phyloP scores from a whole-genome alignment of 2,797 vertebrate species.

The Phrynocephalus forsythii region DNA sequence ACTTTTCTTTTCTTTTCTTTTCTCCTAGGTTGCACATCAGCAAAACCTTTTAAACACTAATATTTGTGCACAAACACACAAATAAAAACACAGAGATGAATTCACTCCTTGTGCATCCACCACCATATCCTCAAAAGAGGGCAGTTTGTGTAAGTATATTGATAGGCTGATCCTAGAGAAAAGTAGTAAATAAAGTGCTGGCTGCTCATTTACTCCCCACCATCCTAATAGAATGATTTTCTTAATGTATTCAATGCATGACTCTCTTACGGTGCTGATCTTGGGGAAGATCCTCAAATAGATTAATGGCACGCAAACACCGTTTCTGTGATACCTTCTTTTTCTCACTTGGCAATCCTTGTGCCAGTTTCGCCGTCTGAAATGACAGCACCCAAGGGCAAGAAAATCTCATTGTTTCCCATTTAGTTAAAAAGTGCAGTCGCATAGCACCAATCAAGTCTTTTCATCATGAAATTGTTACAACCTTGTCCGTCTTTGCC shows the following conservation, averaged over 20 bases:
- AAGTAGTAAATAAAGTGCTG: too few relatives aligned
- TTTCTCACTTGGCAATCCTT: not conserved
- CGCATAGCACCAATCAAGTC: constrained; percentile 12
- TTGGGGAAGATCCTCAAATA: not conserved
- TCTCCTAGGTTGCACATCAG: too few relatives aligned
- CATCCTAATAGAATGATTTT: not conserved
- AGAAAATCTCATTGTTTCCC: not conserved
- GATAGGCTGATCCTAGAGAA: too few relatives aligned
- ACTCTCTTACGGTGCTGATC: not conserved
- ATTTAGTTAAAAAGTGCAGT: constrained; percentile 15
- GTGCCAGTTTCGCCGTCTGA: not conserved
- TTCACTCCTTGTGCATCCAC: too few relatives aligned
- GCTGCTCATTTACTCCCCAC: too few relatives aligned
- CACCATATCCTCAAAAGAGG: too few relatives aligned
- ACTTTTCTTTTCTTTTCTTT: too few relatives aligned
- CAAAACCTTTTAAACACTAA: too few relatives aligned
- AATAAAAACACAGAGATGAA: too few relatives aligned
- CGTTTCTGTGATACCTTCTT: not conserved
- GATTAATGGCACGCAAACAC: not conserved
- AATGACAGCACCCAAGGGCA: not conserved
- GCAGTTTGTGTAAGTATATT: too few relatives aligned
- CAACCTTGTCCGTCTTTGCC: constrained; percentile 13
- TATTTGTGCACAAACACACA: too few relatives aligned
- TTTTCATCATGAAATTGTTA: constrained; percentile 7
- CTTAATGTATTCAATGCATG: not conserved